Evolutionary conservation across 1,140 invertebrate genomes (phyloP).

Genomic region (Nilaparvata lugens): DNA sequence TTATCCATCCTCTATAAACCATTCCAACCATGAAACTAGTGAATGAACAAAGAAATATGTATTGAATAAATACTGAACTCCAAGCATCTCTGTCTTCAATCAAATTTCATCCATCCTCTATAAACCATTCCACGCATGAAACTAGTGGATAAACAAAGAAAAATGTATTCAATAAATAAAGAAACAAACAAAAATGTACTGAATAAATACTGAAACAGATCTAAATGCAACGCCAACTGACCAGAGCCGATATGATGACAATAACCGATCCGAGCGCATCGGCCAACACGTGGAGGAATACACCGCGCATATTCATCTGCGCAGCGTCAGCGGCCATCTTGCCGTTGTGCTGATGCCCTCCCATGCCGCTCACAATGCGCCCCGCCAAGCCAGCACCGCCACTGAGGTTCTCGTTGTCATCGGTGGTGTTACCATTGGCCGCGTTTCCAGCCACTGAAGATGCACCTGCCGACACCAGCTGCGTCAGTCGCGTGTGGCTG

Average conservation of each 20-base stretch:
- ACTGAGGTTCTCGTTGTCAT: slow-evolving; percentile 22
- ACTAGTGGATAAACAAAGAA: too few relatives aligned
- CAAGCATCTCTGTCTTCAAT: too few relatives aligned
- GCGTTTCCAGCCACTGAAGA: slow-evolving; percentile 65
- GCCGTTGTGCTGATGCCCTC: slow-evolving; percentile 43
- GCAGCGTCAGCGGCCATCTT: slow-evolving; percentile 41
- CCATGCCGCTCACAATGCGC: not conserved
- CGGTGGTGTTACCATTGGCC: slow-evolving; percentile 52
- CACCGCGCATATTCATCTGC: slow-evolving; percentile 95
- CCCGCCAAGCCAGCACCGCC: too few relatives aligned
- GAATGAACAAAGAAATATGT: too few relatives aligned
- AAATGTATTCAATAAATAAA: too few relatives aligned
- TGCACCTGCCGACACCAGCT: slow-evolving; percentile 42
- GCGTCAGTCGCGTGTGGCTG: slow-evolving; percentile 48
- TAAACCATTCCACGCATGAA: too few relatives aligned
- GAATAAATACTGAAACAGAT: too few relatives aligned
- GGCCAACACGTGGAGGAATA: slow-evolving; percentile 93
- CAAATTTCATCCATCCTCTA: too few relatives aligned
- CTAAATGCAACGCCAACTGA: slow-evolving; percentile 31
- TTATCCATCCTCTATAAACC: too few relatives aligned
- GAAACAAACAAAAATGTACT: too few relatives aligned
- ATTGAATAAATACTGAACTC: too few relatives aligned
- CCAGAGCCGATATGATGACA: slow-evolving; percentile 85
- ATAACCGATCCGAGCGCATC: slow-evolving; percentile 95
- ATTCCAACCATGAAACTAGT: too few relatives aligned